These are phyloP conservation scores for Bucorvus abyssinicus DNA, from an alignment of 2,797 vertebrate genomes.

Conservation along the genomic window DNA sequence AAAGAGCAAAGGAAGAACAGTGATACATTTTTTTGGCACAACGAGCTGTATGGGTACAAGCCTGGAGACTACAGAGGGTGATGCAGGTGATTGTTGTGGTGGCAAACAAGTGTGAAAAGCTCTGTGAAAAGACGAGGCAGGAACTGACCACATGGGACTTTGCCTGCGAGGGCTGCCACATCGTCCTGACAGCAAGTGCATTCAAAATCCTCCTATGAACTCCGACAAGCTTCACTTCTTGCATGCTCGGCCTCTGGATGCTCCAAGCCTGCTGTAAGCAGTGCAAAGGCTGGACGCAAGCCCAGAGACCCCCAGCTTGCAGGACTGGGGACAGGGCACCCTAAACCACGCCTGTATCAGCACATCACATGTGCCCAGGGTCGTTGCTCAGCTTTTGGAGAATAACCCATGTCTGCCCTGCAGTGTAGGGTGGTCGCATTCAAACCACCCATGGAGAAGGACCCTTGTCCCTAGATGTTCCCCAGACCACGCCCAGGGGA, in stretches of 20 bases:
- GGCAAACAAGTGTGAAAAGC: not conserved
- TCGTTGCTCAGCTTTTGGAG: not conserved
- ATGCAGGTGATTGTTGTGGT: not conserved
- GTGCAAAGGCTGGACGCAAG: not conserved
- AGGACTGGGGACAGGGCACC: accelerated
- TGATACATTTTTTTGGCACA: not conserved
- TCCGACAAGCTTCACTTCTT: not conserved
- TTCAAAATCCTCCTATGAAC: not conserved
- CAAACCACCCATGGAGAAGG: not conserved
- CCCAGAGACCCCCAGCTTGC: not conserved
- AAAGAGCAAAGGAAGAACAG: not conserved
- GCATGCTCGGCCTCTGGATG: accelerated
- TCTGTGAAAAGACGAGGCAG: not conserved
- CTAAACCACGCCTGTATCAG: not conserved
- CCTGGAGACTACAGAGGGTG: not conserved
- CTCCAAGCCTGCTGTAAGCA: not conserved
- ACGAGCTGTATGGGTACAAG: not conserved
- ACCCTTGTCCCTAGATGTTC: not conserved
- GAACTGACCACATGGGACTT: not conserved
- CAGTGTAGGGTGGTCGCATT: accelerated
- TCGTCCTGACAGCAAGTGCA: not conserved
- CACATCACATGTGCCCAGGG: too few species aligned
- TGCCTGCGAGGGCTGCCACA: accelerated
- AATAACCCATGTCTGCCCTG: accelerated
- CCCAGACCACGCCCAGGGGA: not conserved